Conservation (phyloP, 1,140 invertebrate genomes). For the Calliphora vicina region DNA sequence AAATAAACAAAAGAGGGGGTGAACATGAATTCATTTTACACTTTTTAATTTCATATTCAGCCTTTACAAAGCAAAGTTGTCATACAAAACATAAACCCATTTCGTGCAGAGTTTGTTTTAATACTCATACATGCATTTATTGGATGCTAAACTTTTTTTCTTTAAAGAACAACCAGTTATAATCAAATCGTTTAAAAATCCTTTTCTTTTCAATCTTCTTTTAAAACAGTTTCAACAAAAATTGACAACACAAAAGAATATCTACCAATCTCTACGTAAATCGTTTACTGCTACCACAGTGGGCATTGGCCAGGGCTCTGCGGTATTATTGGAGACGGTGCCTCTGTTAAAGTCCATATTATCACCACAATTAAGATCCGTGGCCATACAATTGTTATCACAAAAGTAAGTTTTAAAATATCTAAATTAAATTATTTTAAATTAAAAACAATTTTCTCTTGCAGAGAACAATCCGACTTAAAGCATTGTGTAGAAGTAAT, state of each 20-base stretch:
- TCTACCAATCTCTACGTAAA: slow-evolving; percentile 69
- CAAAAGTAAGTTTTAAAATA: slow-evolving; percentile 42
- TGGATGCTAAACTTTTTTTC: not conserved
- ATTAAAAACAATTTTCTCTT: slow-evolving; percentile 61
- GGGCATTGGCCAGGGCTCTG: slow-evolving; percentile 67
- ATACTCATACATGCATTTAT: not conserved
- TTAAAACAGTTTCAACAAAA: slow-evolving; percentile 70
- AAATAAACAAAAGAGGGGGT: not conserved
- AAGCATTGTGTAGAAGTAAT: slow-evolving; percentile 80
- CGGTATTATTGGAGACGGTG: slow-evolving; percentile 75
- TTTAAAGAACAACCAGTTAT: not conserved
- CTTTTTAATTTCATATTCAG: slow-evolving; percentile 30
- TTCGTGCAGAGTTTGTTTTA: not conserved
- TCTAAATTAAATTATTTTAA: not conserved
- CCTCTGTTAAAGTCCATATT: slow-evolving; percentile 80
- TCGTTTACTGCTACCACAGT: slow-evolving; percentile 71
- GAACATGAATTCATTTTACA: slow-evolving; percentile 12
- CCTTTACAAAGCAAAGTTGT: not conserved
- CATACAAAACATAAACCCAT: not conserved
- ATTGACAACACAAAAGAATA: slow-evolving; percentile 66
- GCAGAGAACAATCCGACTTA: slow-evolving; percentile 77
- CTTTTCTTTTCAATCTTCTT: not conserved
- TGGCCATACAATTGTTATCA: slow-evolving; percentile 66
- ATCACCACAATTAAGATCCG: slow-evolving; percentile 79
- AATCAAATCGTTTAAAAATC: slow-evolving; percentile 16